phyloP scores from a whole-genome alignment of 2,113 vertebrate genomes.

The Lepidothrix coronata region DNA sequence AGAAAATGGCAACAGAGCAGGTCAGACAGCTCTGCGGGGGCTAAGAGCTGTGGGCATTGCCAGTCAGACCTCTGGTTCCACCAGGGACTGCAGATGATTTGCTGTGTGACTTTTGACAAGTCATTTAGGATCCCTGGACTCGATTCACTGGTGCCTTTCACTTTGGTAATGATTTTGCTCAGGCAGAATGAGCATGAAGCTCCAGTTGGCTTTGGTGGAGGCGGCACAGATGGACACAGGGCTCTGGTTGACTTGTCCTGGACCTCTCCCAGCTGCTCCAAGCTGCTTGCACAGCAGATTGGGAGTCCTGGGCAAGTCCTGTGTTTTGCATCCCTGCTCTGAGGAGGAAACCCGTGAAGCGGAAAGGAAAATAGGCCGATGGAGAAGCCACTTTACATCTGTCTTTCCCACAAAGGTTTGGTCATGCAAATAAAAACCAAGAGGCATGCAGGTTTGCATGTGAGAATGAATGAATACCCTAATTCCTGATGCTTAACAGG shows the following conservation, averaged over 20 bases:
- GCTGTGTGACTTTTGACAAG: background rate
- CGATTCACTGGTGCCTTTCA: background rate
- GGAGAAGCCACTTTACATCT: background rate
- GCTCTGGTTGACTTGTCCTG: background rate
- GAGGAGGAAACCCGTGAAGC: background rate
- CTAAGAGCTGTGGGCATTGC: background rate
- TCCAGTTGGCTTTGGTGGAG: background rate
- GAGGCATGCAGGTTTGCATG: background rate
- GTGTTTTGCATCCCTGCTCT: background rate
- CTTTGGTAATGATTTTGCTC: background rate
- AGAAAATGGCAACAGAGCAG: background rate
- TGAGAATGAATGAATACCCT: background rate
- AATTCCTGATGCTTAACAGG: background rate
- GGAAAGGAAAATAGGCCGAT: background rate
- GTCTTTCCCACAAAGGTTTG: background rate
- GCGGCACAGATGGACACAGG: background rate
- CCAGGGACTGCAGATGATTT: background rate
- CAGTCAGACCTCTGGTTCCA: background rate
- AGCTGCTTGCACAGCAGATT: background rate
- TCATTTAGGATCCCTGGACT: background rate
- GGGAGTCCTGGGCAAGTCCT: background rate
- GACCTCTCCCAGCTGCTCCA: rapidly evolving
- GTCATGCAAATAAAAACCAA: constrained; percentile 30
- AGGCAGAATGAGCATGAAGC: background rate
- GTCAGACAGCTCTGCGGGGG: background rate